These are phyloP conservation scores for Lepidochrysops patricia DNA, from an alignment of 2,888 invertebrate genomes.

Conservation along the genomic window DNA sequence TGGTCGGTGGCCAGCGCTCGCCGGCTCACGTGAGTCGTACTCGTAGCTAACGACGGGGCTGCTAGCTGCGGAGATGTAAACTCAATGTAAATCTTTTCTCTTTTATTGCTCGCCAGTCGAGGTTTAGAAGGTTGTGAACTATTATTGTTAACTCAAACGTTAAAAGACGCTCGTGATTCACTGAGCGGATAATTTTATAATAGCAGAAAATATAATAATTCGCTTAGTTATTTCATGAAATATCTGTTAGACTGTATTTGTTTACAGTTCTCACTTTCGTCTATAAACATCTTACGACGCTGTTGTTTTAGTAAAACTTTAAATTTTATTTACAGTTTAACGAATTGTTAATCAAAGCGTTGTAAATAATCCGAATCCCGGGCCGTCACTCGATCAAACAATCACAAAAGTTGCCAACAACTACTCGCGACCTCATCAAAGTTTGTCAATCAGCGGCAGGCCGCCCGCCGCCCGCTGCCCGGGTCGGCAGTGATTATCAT, in stretches of 20 bases:
- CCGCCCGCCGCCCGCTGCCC: not conserved
- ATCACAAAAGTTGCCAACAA: constrained; percentile 10
- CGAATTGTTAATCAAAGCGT: not conserved
- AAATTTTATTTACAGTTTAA: not conserved
- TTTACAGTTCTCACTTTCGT: too few species aligned
- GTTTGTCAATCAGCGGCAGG: not conserved
- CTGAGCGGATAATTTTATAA: not conserved
- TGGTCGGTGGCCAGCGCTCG: not conserved
- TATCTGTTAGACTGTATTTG: too few species aligned
- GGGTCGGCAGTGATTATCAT: not conserved
- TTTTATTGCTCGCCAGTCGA: not conserved
- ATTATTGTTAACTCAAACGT: not conserved
- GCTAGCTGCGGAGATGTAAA: too few species aligned
- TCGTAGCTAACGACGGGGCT: not conserved
- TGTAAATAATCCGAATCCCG: not conserved
- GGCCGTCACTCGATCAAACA: not conserved
- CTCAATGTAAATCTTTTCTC: not conserved
- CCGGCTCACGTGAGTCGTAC: not conserved
- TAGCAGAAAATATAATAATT: too few species aligned
- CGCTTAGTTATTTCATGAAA: too few species aligned
- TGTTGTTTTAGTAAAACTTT: not conserved
- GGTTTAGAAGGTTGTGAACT: not conserved
- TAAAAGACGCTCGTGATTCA: not conserved
- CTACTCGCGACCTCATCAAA: constrained; percentile 1
- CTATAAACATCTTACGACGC: not conserved